Base-by-base conservation (phyloP, 1,140 invertebrate genomes). In the Drosophila tsacasi region DNA sequence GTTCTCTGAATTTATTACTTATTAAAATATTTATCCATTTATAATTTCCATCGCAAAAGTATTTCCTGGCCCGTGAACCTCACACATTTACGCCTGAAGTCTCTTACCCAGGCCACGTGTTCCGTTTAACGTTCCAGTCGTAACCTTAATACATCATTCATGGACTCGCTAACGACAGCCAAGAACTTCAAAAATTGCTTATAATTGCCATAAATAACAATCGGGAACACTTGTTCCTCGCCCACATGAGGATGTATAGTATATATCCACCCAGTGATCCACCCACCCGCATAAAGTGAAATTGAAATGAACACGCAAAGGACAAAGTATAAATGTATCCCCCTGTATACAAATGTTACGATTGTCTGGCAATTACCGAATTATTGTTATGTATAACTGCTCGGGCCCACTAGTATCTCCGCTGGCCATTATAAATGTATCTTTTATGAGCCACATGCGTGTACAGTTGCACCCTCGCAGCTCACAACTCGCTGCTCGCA, bases 291-390 rank as follows among this genome's bases (percentile, higher is more conserved):
- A 72, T 76, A 7, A 19, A 79, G 63, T 35, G 30, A 90, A 89
- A 90, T 89, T 89, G 85, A 89, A 89, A 79, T 84, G 74, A 64
- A 76, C 84, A 89, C 84, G 84, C 84, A 79, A 90, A 30, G 72
- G 54, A 19, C 42, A 44, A 37, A 9, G 63, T 8, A 54, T 54
- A 25, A 55, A 71, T 54, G 49, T 71, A 68, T 71, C 62, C 62
- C 27, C 42, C 35, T 35, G 32, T 55, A 81, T 76, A 87, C 84
- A 87, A 89, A 89, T 89, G 85, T 76, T 89, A 89, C 85, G 84
- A 89, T 89, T 89, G 84, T 81, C 84, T 78, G 84, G 84, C 84
- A 89, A 89, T 89, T 89, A 89, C 85, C 84, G 83, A 89, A 89
- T 89, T 89, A 89, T 90, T 89, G 84, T 89, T 89, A 89, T 89